Conservation (phyloP, 2,888 invertebrate genomes). For the Drosophila rubida region DNA sequence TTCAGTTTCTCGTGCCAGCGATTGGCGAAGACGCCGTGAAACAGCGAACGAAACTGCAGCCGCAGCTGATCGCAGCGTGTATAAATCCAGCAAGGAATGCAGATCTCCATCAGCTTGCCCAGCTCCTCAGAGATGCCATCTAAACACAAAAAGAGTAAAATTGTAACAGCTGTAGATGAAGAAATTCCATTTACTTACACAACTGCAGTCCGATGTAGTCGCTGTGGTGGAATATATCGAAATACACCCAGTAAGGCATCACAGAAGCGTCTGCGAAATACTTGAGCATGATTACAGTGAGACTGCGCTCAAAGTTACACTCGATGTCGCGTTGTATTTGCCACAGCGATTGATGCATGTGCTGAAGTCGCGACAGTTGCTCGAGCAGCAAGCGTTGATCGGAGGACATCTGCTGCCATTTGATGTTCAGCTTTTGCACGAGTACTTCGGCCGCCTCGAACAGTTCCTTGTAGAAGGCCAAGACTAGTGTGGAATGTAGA, state of each 20-base stretch:
- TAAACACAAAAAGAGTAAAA: slow-evolving; percentile 6
- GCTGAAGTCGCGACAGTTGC: slow-evolving; percentile 39
- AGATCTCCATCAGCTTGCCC: slow-evolving; percentile 32
- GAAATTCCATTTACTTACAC: background rate
- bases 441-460: slow-evolving; percentile 8
- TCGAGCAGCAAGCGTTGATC: background rate
- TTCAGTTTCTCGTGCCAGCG: slow-evolving; percentile 50
- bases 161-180: too few species aligned
- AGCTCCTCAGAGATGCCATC: slow-evolving; percentile 32
- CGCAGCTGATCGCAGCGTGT: slow-evolving; percentile 52
- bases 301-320: slow-evolving; percentile 48
- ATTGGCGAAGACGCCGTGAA: slow-evolving; percentile 36
- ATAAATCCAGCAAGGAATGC: slow-evolving; percentile 54
- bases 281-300: slow-evolving; percentile 55
- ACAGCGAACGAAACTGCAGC: slow-evolving; percentile 35
- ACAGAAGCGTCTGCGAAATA: slow-evolving; percentile 55
- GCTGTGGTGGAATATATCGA: background rate
- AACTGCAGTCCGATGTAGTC: background rate
- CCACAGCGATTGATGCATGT: slow-evolving; percentile 60
- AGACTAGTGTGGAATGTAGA: slow-evolving; percentile 39
- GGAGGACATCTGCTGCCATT: background rate
- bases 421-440: slow-evolving; percentile 3
- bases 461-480: slow-evolving; percentile 42
- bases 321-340: slow-evolving; percentile 50
- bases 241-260: slow-evolving; percentile 63